phyloP scores from a whole-genome alignment of 2,113 vertebrate genomes.

The Centropristis striata region DNA sequence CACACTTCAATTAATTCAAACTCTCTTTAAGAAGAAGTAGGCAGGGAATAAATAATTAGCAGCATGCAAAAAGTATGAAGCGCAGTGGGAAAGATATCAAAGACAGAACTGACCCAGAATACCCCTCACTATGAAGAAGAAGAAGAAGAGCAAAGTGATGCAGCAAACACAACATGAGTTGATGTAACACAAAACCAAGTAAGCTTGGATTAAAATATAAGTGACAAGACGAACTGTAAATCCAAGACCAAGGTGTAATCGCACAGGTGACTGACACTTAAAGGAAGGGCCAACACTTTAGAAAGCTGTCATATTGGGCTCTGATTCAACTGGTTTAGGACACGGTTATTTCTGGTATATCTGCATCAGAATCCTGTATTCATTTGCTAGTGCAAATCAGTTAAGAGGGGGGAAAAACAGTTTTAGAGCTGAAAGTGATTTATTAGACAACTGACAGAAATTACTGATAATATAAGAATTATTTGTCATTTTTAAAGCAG shows the following conservation, averaged over 20 bases:
- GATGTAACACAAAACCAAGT: conserved; percentile 4
- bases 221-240: conserved; percentile 14
- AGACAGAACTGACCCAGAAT: background rate
- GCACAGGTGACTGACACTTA: conserved; percentile 8
- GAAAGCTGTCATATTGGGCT: conserved; percentile 29
- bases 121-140: conserved; percentile 1
- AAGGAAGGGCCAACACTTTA: conserved; percentile 63
- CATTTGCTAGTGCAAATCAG: background rate
- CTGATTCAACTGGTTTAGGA: background rate
- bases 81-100: background rate
- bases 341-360: background rate
- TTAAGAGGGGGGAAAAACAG: background rate
- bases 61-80: conserved; percentile 32
- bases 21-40: background rate
- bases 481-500: background rate
- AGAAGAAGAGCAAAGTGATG: conserved; percentile 62
- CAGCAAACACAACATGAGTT: conserved; percentile 67
- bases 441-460: background rate
- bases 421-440: background rate
- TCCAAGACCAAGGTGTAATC: background rate
- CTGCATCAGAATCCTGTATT: background rate
- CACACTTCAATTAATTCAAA: too few relatives aligned
- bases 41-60: conserved; percentile 11
- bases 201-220: background rate
- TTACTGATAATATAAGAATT: too few relatives aligned